These are phyloP conservation scores for Peromyscus nudipes DNA, from an alignment of 2,797 vertebrate species.

Conservation along the genomic window DNA sequence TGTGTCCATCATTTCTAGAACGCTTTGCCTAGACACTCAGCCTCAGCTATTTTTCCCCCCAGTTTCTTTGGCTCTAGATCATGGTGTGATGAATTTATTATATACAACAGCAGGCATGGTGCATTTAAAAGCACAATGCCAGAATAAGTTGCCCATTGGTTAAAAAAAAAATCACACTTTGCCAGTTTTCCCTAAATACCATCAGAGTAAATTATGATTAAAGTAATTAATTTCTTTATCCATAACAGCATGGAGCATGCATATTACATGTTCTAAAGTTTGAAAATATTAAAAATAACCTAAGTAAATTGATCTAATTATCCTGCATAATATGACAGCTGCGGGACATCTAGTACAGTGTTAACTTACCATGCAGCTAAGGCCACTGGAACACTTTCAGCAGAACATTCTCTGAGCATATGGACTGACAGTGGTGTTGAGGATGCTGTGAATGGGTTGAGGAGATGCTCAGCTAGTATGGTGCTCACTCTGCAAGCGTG, in stretches of 20 bases:
- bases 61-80: conserved; percentile 62
- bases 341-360: conserved; percentile 57
- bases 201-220: conserved; percentile 75
- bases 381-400: conserved; percentile 23
- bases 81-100: conserved; percentile 75
- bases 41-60: conserved; percentile 64
- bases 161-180: conserved; percentile 33
- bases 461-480: too few relatives aligned
- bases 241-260: conserved; percentile 77
- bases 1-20: conserved; percentile 71
- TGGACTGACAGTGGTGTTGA: conserved; percentile 26
- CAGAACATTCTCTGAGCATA: background rate
- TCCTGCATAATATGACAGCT: conserved; percentile 53
- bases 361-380: conserved; percentile 58
- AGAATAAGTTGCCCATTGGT: conserved; percentile 71
- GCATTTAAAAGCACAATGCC: conserved; percentile 69
- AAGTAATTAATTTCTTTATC: conserved; percentile 68
- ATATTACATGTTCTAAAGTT: conserved; percentile 51
- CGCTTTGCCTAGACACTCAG: conserved; percentile 55
- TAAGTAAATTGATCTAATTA: conserved; percentile 64
- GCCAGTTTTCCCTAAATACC: conserved; percentile 71
- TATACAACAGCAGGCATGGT: conserved; percentile 54
- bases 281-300: conserved; percentile 75
- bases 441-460: background rate
- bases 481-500: background rate